phyloP scores from a whole-genome alignment of 2,797 vertebrate species.

The Falco cherrug region DNA sequence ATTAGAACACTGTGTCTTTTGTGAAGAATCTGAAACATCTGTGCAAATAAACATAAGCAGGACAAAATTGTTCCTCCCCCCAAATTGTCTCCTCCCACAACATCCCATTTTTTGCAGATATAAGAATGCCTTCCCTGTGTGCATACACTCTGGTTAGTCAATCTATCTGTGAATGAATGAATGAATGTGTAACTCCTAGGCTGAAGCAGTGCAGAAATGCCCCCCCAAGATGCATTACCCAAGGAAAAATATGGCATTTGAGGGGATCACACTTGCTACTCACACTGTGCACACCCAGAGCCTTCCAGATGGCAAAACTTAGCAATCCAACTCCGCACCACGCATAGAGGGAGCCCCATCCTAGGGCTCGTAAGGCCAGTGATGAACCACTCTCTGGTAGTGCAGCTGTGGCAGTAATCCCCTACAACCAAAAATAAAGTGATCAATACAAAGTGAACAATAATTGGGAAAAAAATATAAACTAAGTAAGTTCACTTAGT shows the following conservation, averaged over 20 bases:
- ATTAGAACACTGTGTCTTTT: background rate
- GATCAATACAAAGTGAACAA: background rate
- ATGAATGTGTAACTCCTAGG: background rate
- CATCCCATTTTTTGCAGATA: background rate
- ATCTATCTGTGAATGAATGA: background rate
- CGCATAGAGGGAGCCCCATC: slow-evolving; percentile 90
- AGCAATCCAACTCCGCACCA: slow-evolving; percentile 91
- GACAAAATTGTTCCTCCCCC: background rate
- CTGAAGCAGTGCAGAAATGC: background rate
- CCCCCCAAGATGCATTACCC: background rate
- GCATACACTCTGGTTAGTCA: background rate
- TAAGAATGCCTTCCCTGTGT: background rate
- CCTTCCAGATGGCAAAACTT: slow-evolving; percentile 86
- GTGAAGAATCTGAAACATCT: slow-evolving; percentile 13
- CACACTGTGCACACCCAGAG: slow-evolving; percentile 88
- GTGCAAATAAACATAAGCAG: slow-evolving; percentile 2
- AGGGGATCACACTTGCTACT: slow-evolving; percentile 52
- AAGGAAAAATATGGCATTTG: background rate
- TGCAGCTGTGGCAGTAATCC: slow-evolving; percentile 77
- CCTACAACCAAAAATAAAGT: slow-evolving; percentile 74
- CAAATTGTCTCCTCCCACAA: background rate
- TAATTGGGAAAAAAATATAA: background rate
- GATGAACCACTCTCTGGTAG: slow-evolving; percentile 87
- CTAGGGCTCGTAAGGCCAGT: slow-evolving; percentile 88
- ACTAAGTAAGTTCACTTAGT: background rate